phyloP scores from a whole-genome alignment of 53 echinoderm and acorn worm genomes.

The Antedon mediterranea region DNA sequence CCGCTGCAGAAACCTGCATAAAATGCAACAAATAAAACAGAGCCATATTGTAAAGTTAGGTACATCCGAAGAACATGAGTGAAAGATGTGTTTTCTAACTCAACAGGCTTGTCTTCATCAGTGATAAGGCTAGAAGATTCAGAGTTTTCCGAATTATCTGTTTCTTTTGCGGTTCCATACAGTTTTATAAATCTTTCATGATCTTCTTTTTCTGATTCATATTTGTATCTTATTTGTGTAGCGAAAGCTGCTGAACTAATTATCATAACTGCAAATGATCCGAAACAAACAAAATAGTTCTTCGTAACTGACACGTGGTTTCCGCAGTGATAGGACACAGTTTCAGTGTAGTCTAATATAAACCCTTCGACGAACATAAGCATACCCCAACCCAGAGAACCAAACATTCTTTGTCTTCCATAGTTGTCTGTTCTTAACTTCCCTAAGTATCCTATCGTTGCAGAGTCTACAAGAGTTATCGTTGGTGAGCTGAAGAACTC shows the following conservation, averaged over 20 bases:
- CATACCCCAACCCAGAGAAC: slow-evolving; percentile 81
- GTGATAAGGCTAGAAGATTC: slow-evolving; percentile 9
- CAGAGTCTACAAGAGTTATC: slow-evolving; percentile 85
- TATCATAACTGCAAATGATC: slow-evolving; percentile 77
- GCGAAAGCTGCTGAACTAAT: slow-evolving; percentile 74
- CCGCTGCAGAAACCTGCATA: slow-evolving; percentile 93
- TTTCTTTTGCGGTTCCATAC: neutral
- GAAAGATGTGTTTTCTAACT: neutral
- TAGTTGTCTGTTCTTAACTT: slow-evolving; percentile 64
- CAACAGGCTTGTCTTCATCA: neutral
- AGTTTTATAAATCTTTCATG: neutral
- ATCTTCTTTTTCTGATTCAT: slow-evolving; percentile 24
- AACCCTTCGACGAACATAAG: slow-evolving; percentile 74
- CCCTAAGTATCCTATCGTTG: slow-evolving; percentile 81
- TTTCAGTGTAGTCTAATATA: slow-evolving; percentile 44
- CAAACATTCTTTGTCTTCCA: slow-evolving; percentile 92
- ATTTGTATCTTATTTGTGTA: slow-evolving; percentile 62
- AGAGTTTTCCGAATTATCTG: neutral
- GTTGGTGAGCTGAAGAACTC: slow-evolving; percentile 96
- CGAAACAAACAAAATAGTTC: slow-evolving; percentile 81
- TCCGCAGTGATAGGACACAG: slow-evolving; percentile 32
- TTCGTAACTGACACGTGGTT: slow-evolving; percentile 15
- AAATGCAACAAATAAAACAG: slow-evolving; percentile 75
- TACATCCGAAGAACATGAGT: slow-evolving; percentile 59
- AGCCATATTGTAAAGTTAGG: slow-evolving; percentile 67